Base-by-base conservation (phyloP, 2,113 vertebrate genomes). In the Pipa parva region DNA sequence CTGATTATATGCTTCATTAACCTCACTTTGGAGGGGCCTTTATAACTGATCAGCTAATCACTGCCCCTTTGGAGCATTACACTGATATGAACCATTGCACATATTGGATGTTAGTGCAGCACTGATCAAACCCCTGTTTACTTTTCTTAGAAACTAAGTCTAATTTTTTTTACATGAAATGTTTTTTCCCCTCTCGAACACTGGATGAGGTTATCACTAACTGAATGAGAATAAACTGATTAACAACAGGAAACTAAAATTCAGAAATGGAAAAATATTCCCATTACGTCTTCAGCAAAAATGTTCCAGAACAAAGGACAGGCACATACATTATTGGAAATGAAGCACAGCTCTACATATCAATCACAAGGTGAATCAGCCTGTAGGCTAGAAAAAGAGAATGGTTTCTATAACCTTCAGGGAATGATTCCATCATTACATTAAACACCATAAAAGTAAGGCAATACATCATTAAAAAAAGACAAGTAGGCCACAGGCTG, bases 381-480 rank as follows among this genome's bases (percentile, higher is more conserved):
- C 64, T 78, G 45, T 54, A 81, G 51, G 62, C 57, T 75, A 70
- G 58, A 79, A 71, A 55, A 39, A 74, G 73, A 79, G 80, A 81
- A 74, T 72, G 48, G 60, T 75, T 57, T 48, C 61, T 77, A n/a
- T 64, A 80, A 64, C 63, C 76, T 76, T 59, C 60, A 68, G 60
- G 69, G 76, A 80, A 63, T 74, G 25, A 78, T 62, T 72, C 58
- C 62, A 78, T 80, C 78, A 78, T 76, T 74, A 84, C 72, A 85
- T 79, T 75, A 83, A 75, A 74, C 68, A 76, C 74, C n/a, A 17
- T 51, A 45, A 46, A 73, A 55, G 66, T 29, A 76, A 63, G 63
- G 50, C 56, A 50, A 75, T 71, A 60, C 42, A 78, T 85, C 79
- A 80, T 78, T 70, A 61, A 72, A 75, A 74, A 28, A 42, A 42